A percentile compares a stretch with the other conserved stretches of the same genome.
These are phyloP conservation scores for Lottia scabra DNA, from an alignment of 2,888 invertebrate genomes.

Conservation along the genomic window DNA sequence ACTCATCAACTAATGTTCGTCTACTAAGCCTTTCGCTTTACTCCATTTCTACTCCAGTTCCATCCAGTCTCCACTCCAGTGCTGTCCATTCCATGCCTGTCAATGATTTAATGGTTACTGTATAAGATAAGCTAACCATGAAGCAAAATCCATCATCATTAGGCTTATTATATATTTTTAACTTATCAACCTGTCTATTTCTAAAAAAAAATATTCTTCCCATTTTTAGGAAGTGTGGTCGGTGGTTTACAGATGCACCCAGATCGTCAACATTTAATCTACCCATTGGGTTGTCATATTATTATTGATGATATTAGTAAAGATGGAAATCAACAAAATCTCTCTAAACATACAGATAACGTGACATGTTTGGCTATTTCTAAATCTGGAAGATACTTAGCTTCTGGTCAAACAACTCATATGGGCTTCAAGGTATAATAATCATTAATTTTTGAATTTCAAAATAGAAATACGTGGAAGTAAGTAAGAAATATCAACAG, in stretches of 20 bases:
- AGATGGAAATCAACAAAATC: conserved; percentile 56
- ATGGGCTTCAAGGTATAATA: conserved; percentile 84
- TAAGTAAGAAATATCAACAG: no score
- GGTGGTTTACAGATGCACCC: conserved; percentile 68
- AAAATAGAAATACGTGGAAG: no score
- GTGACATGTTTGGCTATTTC: conserved; percentile 74
- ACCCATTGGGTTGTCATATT: conserved; percentile 69
- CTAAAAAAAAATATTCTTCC: no score
- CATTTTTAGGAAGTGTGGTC: conserved; percentile 54
- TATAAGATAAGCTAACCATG: no score
- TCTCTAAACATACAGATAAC: conserved; percentile 69
- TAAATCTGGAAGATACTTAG: conserved; percentile 80
- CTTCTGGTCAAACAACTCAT: conserved; percentile 90
- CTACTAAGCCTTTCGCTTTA: no score
- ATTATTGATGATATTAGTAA: conserved; percentile 66
- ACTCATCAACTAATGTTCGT: no score
- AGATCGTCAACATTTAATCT: conserved; percentile 67
- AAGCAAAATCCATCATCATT: no score
- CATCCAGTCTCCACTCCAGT: no score
- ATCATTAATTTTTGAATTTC: not conserved
- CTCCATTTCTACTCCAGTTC: no score
- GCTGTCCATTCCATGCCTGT: no score
- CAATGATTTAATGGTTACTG: no score
- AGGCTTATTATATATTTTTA: no score
- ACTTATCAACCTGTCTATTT: not conserved